Conservation (phyloP, 1,140 invertebrate species). For the Vollenhovia emeryi region DNA sequence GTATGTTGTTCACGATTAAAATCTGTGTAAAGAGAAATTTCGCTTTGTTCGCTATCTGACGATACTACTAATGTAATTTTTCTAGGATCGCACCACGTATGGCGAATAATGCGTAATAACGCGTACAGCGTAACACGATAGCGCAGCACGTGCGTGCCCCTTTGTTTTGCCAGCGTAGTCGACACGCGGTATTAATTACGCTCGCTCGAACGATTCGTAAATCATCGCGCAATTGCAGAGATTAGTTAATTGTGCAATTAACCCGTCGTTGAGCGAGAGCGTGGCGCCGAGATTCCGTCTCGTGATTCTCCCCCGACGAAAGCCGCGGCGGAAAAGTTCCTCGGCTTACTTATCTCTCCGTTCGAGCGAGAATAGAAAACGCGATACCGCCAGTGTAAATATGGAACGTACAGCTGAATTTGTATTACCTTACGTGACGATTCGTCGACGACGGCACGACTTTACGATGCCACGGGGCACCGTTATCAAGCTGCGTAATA, state of each 20-base stretch:
- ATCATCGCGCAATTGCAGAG: constrained; percentile 24
- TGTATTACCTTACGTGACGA: constrained; percentile 44
- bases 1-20: background rate
- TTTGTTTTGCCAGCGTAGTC: background rate
- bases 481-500: constrained; percentile 39
- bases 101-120: background rate
- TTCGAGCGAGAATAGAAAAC: background rate
- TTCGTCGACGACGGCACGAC: background rate
- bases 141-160: background rate
- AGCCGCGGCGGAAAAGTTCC: constrained; percentile 1
- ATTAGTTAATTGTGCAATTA: constrained; percentile 58
- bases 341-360: constrained; percentile 8
- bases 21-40: background rate
- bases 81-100: background rate
- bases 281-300: constrained; percentile 16
- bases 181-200: constrained; percentile 36
- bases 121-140: background rate
- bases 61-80: background rate
- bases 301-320: background rate
- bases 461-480: constrained; percentile 22
- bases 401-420: constrained; percentile 10
- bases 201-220: constrained; percentile 32
- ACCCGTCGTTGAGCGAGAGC: background rate
- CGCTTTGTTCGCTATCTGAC: background rate
- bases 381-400: background rate